Percentiles rank a stretch among this genome's conserved stretches.
Evolutionary conservation across 2,113 vertebrate genomes (phyloP).

Genomic region (Blennius ocellaris): DNA sequence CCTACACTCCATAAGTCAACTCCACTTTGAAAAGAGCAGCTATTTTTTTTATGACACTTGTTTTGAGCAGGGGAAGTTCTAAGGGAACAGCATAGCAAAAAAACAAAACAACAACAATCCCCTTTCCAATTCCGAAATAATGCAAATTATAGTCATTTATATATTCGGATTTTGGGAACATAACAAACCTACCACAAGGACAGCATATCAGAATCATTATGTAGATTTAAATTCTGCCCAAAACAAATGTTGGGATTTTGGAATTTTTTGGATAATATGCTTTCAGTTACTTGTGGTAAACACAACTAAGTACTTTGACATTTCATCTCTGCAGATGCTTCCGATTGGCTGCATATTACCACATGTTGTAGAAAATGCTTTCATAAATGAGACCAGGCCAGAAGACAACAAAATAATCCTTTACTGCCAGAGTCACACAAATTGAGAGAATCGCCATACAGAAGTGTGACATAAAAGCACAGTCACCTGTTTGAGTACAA

Average conservation of each 20-base stretch:
- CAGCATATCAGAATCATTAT: slow-evolving; percentile 52
- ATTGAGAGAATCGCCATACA: too few relatives aligned
- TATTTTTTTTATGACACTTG: slow-evolving; percentile 12
- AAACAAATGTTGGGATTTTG: slow-evolving; percentile 24
- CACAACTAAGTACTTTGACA: neutral
- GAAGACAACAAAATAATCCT: too few relatives aligned
- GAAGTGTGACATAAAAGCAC: too few relatives aligned
- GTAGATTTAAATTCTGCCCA: slow-evolving; percentile 30
- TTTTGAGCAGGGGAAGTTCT: slow-evolving; percentile 38
- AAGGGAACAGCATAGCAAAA: slow-evolving; percentile 1
- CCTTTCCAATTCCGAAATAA: slow-evolving; percentile 48
- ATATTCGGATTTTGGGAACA: slow-evolving; percentile 17
- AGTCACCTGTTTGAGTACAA: too few relatives aligned
- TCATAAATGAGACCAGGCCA: too few relatives aligned
- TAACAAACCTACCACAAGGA: slow-evolving; percentile 40
- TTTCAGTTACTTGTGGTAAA: slow-evolving; percentile 1
- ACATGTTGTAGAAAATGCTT: too few relatives aligned
- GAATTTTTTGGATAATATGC: neutral
- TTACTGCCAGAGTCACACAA: too few relatives aligned
- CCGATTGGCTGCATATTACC: too few relatives aligned
- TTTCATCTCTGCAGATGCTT: neutral
- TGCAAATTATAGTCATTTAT: slow-evolving; percentile 52
- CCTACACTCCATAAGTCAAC: neutral
- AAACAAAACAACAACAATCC: slow-evolving; percentile 8
- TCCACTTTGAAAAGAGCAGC: slow-evolving; percentile 18